These are phyloP conservation scores for Gallinago undulata DNA, from an alignment of 2,113 vertebrate species.

Conservation along the genomic window DNA sequence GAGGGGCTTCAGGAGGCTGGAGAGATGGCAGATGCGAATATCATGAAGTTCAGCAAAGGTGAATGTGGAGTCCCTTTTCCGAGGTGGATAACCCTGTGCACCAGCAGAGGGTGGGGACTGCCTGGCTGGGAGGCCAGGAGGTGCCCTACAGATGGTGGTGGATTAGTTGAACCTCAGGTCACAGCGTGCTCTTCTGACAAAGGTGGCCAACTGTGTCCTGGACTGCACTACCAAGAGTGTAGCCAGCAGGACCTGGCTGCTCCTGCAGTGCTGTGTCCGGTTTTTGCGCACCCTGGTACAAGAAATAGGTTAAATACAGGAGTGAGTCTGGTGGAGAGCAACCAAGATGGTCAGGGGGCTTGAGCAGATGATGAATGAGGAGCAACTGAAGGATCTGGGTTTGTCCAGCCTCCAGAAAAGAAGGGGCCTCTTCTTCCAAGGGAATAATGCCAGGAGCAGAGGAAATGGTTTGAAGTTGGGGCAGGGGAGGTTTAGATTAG, in stretches of 20 bases:
- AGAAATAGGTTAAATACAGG: background rate
- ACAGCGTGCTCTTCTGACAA: background rate
- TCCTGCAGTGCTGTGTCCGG: background rate
- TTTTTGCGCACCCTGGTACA: background rate
- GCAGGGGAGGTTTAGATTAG: no score
- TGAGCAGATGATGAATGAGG: background rate
- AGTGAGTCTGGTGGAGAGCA: rapidly evolving
- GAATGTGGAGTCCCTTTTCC: background rate
- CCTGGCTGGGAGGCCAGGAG: background rate
- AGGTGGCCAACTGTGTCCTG: rapidly evolving
- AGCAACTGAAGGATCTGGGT: background rate
- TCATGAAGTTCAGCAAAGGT: background rate
- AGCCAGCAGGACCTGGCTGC: background rate
- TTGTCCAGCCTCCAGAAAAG: background rate
- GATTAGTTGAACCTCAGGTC: background rate
- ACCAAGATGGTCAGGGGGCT: background rate
- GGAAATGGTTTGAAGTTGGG: no score
- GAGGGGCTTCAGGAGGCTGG: background rate
- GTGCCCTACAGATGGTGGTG: background rate
- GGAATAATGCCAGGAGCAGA: no score
- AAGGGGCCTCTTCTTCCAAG: background rate
- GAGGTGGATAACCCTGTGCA: no score
- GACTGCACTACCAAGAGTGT: background rate
- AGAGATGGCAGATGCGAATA: background rate
- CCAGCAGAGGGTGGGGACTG: no score